Percentiles rank a stretch among this genome's conserved stretches.
phyloP scores from a whole-genome alignment of 1,140 invertebrate genomes.

The Platorchestia sp. region DNA sequence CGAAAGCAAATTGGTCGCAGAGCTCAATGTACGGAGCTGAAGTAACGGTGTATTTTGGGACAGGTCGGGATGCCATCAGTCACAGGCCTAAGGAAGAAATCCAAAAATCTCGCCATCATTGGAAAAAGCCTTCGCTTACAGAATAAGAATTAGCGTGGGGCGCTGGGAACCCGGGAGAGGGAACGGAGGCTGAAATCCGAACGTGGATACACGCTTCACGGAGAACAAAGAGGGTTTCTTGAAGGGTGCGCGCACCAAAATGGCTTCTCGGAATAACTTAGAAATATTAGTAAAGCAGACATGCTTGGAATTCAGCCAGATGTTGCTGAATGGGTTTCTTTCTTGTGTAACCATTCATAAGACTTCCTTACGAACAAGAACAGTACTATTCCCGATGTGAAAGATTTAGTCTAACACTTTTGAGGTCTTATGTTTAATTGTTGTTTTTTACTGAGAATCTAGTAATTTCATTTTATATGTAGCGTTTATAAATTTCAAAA shows the following conservation, averaged over 20 bases:
- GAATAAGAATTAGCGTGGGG: constrained; percentile 54
- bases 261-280: constrained; percentile 12
- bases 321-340: neutral
- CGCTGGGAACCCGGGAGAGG: neutral
- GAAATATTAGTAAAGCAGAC: neutral
- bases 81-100: constrained; percentile 54
- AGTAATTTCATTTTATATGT: too few species aligned
- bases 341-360: too few species aligned
- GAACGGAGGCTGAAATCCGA: constrained; percentile 17
- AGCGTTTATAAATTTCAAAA: too few species aligned
- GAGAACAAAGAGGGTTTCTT: constrained; percentile 42
- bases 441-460: too few species aligned
- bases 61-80: constrained; percentile 53
- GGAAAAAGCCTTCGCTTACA: constrained; percentile 53
- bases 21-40: constrained; percentile 31
- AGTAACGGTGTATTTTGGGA: constrained; percentile 49
- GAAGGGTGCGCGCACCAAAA: neutral
- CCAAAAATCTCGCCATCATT: constrained; percentile 54
- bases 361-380: too few species aligned
- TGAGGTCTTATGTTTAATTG: too few species aligned
- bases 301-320: neutral
- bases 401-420: too few species aligned
- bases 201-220: constrained; percentile 14
- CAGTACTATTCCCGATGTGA: too few species aligned
- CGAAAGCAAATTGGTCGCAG: neutral